Evolutionary conservation across 2,888 invertebrate species (phyloP).

Genomic region (Cheilosia scutellata): DNA sequence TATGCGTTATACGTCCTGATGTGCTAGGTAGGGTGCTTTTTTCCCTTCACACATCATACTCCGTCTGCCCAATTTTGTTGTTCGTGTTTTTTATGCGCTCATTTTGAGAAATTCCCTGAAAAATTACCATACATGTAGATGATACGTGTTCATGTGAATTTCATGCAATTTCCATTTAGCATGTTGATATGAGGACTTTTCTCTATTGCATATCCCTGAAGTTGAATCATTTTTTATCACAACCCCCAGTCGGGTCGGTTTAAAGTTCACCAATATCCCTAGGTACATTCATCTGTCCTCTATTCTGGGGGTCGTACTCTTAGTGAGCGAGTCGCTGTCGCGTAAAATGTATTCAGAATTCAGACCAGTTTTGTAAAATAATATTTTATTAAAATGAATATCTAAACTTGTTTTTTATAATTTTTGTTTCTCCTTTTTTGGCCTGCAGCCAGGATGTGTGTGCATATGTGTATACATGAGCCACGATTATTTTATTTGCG

Average conservation of each 20-base stretch:
- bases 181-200: conserved; percentile 37
- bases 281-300: neutral
- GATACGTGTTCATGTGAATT: conserved; percentile 73
- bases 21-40: conserved; percentile 32
- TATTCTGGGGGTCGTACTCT: neutral
- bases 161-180: conserved; percentile 70
- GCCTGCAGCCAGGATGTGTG: conserved; percentile 17
- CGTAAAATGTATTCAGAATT: conserved; percentile 26
- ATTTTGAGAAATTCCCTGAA: conserved; percentile 40
- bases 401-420: conserved; percentile 17
- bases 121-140: conserved; percentile 75
- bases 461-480: neutral
- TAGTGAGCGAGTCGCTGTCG: conserved; percentile 10
- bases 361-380: conserved; percentile 29
- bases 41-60: neutral
- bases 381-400: conserved; percentile 65
- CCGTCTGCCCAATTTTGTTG: conserved; percentile 25
- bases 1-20: neutral
- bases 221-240: conserved; percentile 51
- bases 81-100: conserved; percentile 49
- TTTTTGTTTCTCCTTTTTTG: neutral
- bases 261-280: neutral
- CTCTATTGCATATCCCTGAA: conserved; percentile 38
- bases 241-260: neutral
- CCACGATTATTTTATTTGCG: conserved; percentile 48